These are phyloP conservation scores for Emmelina monodactyla DNA, from an alignment of 2,888 invertebrate species.

Conservation along the genomic window DNA sequence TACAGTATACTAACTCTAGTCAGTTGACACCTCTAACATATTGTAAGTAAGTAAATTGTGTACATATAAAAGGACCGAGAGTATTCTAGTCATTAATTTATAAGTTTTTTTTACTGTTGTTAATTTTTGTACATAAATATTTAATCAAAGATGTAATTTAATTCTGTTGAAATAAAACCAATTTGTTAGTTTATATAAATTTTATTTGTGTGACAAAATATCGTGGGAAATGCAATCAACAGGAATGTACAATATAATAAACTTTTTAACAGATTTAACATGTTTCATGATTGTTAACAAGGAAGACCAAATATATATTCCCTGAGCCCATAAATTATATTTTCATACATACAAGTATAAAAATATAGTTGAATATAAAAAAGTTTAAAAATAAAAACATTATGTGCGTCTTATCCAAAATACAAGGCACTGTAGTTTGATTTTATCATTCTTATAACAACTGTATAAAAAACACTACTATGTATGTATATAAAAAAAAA, in stretches of 20 bases:
- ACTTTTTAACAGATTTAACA: conserved; percentile 37
- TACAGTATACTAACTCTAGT: conserved; percentile 35
- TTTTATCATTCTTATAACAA: too few relatives aligned
- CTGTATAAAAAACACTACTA: too few relatives aligned
- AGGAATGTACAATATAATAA: conserved; percentile 52
- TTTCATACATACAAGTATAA: too few relatives aligned
- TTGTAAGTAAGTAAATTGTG: conserved; percentile 14
- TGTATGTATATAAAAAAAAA: too few relatives aligned
- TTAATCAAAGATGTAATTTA: conserved; percentile 21
- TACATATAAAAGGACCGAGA: conserved; percentile 25
- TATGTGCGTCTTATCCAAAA: too few relatives aligned
- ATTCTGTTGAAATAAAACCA: conserved; percentile 24
- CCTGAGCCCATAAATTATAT: conserved; percentile 9
- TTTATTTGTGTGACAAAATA: conserved; percentile 29
- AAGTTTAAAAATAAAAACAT: too few relatives aligned
- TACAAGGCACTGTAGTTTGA: too few relatives aligned
- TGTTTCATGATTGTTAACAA: conserved; percentile 23
- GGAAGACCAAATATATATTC: conserved; percentile 25
- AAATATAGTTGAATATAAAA: too few relatives aligned
- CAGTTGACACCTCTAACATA: conserved; percentile 39
- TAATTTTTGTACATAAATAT: conserved; percentile 26
- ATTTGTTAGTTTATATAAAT: conserved; percentile 35
- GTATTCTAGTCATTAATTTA: conserved; percentile 52
- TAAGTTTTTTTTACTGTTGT: conserved; percentile 36
- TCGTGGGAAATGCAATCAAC: conserved; percentile 34